Conservation (phyloP, 2,113 vertebrate species). For the Phylloscopus whistleri region DNA sequence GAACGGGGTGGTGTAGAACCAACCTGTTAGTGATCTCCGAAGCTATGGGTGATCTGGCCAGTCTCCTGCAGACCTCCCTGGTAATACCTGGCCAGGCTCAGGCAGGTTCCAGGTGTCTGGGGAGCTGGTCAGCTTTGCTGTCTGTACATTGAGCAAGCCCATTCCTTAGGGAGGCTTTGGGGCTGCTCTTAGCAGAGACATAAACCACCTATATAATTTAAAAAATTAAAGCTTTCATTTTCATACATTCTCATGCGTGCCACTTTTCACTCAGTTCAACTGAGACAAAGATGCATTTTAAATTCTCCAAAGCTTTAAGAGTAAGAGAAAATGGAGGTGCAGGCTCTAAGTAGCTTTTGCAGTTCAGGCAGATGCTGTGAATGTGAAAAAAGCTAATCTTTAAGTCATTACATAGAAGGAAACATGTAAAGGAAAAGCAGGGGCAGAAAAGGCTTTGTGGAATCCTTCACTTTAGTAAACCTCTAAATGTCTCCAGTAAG, state of each 20-base stretch:
- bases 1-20: neutral
- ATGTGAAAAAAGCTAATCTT: constrained; percentile 18
- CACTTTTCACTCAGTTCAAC: neutral
- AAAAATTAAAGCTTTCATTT: neutral
- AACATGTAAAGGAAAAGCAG: neutral
- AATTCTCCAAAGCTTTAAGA: neutral
- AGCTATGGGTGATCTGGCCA: neutral
- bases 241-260: neutral
- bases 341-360: neutral
- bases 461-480: neutral
- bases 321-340: neutral
- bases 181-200: neutral
- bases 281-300: neutral
- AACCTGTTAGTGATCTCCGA: neutral
- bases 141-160: neutral
- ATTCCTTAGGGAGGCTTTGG: neutral
- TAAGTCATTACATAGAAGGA: neutral
- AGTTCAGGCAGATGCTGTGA: neutral
- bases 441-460: neutral
- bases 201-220: neutral
- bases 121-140: neutral
- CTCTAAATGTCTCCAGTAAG: neutral
- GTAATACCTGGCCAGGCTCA: neutral
- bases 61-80: neutral
- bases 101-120: neutral